phyloP scores from a whole-genome alignment of 2,113 vertebrate genomes.

The Campylomormyrus tamandua region DNA sequence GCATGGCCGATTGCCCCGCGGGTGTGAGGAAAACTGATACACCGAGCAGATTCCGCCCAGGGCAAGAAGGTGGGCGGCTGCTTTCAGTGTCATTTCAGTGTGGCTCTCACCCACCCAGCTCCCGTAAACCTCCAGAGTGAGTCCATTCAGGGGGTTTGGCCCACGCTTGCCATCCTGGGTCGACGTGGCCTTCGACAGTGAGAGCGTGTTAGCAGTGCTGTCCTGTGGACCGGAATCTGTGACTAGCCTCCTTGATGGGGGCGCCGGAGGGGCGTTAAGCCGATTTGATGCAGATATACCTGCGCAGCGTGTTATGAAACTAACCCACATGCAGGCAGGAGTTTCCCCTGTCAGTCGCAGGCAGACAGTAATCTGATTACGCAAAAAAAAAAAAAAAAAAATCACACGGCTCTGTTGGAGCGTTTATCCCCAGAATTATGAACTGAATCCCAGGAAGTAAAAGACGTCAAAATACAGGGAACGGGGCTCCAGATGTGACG shows the following conservation, averaged over 20 bases:
- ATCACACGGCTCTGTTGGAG: conserved; percentile 32
- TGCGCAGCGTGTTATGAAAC: conserved; percentile 19
- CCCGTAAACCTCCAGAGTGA: neutral
- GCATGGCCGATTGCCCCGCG: neutral
- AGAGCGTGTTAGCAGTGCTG: neutral
- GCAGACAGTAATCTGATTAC: conserved; percentile 40
- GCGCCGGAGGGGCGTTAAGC: neutral
- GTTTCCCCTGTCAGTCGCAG: conserved; percentile 17
- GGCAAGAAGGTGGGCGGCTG: neutral
- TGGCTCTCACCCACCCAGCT: neutral
- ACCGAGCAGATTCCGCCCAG: neutral
- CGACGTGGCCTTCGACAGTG: neutral
- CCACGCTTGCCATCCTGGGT: neutral
- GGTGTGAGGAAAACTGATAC: neutral
- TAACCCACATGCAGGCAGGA: conserved; percentile 6
- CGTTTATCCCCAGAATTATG: conserved; percentile 42
- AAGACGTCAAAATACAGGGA: neutral
- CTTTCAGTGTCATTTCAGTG: neutral
- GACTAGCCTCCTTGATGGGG: neutral
- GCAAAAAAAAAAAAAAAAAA: conserved; percentile 35
- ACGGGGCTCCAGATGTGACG: conserved; percentile 24
- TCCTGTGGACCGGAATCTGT: neutral
- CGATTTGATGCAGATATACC: conserved; percentile 11
- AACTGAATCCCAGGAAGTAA: conserved; percentile 23
- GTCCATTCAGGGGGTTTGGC: neutral